Evolutionary conservation across 2,113 vertebrate genomes (phyloP).

Genomic region (Megalops atlanticus): DNA sequence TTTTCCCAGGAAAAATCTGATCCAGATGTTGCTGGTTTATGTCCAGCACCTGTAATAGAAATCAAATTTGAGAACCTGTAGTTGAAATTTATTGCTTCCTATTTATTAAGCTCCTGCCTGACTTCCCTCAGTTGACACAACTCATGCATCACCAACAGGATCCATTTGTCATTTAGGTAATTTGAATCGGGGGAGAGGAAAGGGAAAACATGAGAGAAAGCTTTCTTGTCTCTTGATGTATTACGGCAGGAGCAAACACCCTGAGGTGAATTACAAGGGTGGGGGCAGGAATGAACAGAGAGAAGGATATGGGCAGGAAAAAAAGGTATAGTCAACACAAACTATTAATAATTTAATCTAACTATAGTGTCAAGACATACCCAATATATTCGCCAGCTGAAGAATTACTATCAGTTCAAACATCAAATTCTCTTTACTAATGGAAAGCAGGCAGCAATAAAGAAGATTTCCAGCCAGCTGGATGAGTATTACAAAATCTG

Average conservation of each 20-base stretch:
- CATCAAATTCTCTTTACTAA: neutral
- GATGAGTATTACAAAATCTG: neutral
- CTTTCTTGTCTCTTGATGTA: slow-evolving; percentile 19
- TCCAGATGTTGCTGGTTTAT: slow-evolving; percentile 50
- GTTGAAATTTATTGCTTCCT: slow-evolving; percentile 49
- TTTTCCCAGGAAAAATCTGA: slow-evolving; percentile 16
- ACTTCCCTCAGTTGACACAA: slow-evolving; percentile 44
- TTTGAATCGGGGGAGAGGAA: slow-evolving; percentile 34
- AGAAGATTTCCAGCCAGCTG: neutral
- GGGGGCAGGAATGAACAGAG: slow-evolving; percentile 7
- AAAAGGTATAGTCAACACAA: slow-evolving; percentile 1
- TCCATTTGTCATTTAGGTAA: slow-evolving; percentile 49
- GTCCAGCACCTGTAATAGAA: slow-evolving; percentile 53
- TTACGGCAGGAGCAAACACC: slow-evolving; percentile 27
- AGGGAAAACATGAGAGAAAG: slow-evolving; percentile 7
- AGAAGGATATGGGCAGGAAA: slow-evolving; percentile 36
- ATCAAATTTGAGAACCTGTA: slow-evolving; percentile 34
- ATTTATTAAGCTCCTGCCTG: slow-evolving; percentile 44
- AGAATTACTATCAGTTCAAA: neutral
- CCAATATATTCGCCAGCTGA: neutral
- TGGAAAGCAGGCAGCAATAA: neutral
- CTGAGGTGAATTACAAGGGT: neutral
- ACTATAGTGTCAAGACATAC: neutral
- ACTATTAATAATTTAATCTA: neutral
- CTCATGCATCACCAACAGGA: slow-evolving; percentile 51